These are phyloP conservation scores for Sesamia nonagrioides DNA, from an alignment of 1,140 invertebrate species.

Conservation along the genomic window DNA sequence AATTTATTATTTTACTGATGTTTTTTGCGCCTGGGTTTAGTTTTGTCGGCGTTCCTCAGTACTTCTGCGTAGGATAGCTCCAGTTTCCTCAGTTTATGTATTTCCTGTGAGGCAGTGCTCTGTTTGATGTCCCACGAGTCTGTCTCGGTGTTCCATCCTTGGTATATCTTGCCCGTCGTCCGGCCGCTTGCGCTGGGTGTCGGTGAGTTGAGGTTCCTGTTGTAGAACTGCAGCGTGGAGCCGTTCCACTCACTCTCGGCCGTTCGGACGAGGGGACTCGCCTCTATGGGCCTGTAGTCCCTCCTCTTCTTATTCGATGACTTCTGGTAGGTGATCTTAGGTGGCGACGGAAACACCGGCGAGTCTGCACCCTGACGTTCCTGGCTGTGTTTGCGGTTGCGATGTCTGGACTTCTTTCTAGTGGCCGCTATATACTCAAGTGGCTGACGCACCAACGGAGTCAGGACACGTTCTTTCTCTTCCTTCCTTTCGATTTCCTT, in stretches of 20 bases:
- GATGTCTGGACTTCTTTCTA: conserved; percentile 90
- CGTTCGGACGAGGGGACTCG: conserved; percentile 78
- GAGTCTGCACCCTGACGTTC: conserved; percentile 89
- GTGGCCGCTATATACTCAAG: conserved; percentile 90
- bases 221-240: conserved; percentile 90
- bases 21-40: conserved; percentile 84
- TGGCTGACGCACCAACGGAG: conserved; percentile 89
- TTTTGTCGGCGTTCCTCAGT: conserved; percentile 90
- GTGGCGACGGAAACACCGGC: conserved; percentile 88
- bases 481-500: conserved; percentile 74
- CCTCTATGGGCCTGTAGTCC: conserved; percentile 87
- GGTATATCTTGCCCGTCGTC: conserved; percentile 84
- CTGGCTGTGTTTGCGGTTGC: conserved; percentile 88
- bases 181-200: conserved; percentile 85
- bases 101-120: conserved; percentile 93
- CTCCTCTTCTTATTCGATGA: conserved; percentile 88
- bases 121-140: conserved; percentile 90
- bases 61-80: conserved; percentile 95
- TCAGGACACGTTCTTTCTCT: conserved; percentile 84
- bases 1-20: conserved; percentile 82
- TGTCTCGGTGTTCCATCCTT: conserved; percentile 86
- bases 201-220: conserved; percentile 87
- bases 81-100: conserved; percentile 92
- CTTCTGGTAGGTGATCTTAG: conserved; percentile 88
- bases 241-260: conserved; percentile 89